Base-by-base conservation (phyloP, 2,113 vertebrate genomes). In the Piaya cayana region DNA sequence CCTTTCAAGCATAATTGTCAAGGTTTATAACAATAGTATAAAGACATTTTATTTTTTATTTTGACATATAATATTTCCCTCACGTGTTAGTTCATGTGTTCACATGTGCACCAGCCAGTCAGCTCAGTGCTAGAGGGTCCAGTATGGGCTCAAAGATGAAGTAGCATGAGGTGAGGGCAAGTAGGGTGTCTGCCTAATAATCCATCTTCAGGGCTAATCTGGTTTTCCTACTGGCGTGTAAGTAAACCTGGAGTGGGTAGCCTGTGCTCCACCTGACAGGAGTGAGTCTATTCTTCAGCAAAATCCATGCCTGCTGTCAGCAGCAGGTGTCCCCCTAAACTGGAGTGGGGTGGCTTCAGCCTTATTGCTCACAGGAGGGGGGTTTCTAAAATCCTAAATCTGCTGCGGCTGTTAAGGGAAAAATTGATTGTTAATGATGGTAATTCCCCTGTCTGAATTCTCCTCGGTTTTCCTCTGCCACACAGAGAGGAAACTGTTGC, bases 401-500 rank as follows among this genome's bases (percentile, higher is more conserved):
- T 4, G 3, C 55, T 52, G 77, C 0, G 29, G 71, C 78, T 96
- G 53, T 92, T 93, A 87, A 86, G n/a, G 86, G 87, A 96, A 93
- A 95, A 96, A 92, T 74, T 90, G 80, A 75, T 88, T 75, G 80
- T 75, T 95, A 92, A 93, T 92, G 82, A 92, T 8, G 16, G 59
- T 96, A 92, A 96, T 96, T 94, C 86, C 63, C 64, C 30, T 30
- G 45, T 96, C 92, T 94, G 90, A 96, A 96, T 94, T 95, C 82
- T 95, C 82, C 69, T 84, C 1, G 9, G 71, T 85, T 84, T 95
- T 87, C 69, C 76, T 80, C 56, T 43, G 60, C 43, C 63, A 82
- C 0, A 8, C 56, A 30, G 62, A 82, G 86, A 68, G 81, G 94
- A 64, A 93, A 76, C 55, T 79, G 60, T 91, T 96, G 92, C 91